Base-by-base conservation (phyloP, 2,113 vertebrate genomes). In the Paramisgurnus dabryanus region DNA sequence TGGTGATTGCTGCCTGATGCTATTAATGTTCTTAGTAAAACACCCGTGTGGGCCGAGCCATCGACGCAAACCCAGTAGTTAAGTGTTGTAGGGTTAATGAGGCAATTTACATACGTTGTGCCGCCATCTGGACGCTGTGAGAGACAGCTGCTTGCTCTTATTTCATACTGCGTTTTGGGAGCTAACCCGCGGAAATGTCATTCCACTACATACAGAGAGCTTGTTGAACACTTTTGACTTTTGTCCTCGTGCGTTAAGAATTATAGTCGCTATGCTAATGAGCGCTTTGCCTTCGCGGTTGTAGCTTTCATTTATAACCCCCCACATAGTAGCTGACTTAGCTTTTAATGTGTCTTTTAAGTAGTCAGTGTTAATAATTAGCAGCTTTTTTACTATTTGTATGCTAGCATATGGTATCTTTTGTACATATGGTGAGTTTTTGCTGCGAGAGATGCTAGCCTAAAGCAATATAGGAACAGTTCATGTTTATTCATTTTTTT, bases 81-180 rank as follows among this genome's bases (percentile, higher is more conserved):
- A 87, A 88, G 83, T 82, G 83, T 89, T 90, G 86, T 91, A 90
- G 91, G 90, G 91, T 93, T 92, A 93, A 92, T 92, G 89, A 92
- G 90, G 85, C 89, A 89, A 90, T 92, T 92, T 91, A 86, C 90
- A 90, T 91, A 90, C 82, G 80, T 89, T 89, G 85, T 83, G 82
- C 88, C 61, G 80, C 90, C 90, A 90, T 92, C 91, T 92, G 90
- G 86, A 84, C 66, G 83, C 81, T 86, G 80, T 78, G 84, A 83
- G 61, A 87, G 86, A 85, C 89, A 89, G 87, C 87, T 88, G 88
- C 85, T 90, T 67, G 58, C 57, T 68, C 80, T 41, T 80, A 78
- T 84, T 57, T 88, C 75, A 77, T 87, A 84, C 82, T 81, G 49
- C 55, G 7, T 6, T 67, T 67, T 53, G 15, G 84, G 69, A 86